phyloP scores from a whole-genome alignment of 2,797 vertebrate species.

The Falco novaeseelandiae region DNA sequence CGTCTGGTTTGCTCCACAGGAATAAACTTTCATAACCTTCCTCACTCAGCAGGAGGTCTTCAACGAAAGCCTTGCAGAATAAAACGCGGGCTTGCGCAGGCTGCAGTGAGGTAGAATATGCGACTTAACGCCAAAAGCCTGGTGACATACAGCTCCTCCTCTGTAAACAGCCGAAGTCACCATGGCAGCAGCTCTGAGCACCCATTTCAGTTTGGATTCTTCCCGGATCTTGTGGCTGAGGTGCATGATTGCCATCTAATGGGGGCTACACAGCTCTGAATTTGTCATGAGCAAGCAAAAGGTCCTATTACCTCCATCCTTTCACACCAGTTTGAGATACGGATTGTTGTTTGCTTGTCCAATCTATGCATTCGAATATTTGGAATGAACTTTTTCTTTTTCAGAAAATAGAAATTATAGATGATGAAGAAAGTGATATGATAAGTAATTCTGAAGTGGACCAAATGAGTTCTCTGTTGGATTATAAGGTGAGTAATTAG shows the following conservation, averaged over 20 bases:
- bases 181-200: not conserved
- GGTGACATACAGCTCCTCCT: not conserved
- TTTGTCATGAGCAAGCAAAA: not conserved
- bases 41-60: not conserved
- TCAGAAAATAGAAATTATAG: conserved; percentile 94
- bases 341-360: not conserved
- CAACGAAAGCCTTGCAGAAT: not conserved
- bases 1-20: not conserved
- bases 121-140: not conserved
- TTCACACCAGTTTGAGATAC: rapidly evolving
- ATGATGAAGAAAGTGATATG: conserved; percentile 85
- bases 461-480: conserved; percentile 91
- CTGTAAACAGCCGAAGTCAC: not conserved
- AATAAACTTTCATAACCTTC: not conserved
- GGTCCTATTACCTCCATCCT: not conserved
- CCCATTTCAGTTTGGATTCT: not conserved
- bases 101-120: not conserved
- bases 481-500: conserved; percentile 88
- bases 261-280: not conserved
- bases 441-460: conserved; percentile 89
- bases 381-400: conserved; percentile 26
- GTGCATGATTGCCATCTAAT: conserved; percentile 62
- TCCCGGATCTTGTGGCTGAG: not conserved
- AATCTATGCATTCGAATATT: rapidly evolving
- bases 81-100: not conserved